A percentile compares a stretch with the other conserved stretches of the same genome.
These are phyloP conservation scores for Diabrotica virgifera DNA, from an alignment of 1,140 invertebrate species.

Conservation along the genomic window DNA sequence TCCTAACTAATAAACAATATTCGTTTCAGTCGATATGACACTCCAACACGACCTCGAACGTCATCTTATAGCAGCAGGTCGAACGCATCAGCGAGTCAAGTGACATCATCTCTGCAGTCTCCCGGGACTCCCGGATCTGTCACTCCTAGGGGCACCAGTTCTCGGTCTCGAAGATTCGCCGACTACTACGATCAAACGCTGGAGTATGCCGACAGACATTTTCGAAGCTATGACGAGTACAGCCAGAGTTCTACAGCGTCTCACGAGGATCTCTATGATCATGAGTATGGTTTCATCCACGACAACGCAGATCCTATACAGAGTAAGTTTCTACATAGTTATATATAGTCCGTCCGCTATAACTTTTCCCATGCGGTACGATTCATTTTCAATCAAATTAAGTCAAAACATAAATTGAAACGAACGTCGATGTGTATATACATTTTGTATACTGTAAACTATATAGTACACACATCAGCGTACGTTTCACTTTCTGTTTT, in stretches of 20 bases:
- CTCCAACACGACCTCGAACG: slow-evolving; percentile 51
- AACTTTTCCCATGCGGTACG: too few species aligned
- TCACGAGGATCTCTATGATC: slow-evolving; percentile 58
- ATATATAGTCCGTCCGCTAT: too few species aligned
- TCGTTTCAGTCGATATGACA: slow-evolving; percentile 43
- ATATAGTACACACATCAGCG: too few species aligned
- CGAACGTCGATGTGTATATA: too few species aligned
- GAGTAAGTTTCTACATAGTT: neutral
- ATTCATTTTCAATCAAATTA: too few species aligned
- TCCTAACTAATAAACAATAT: too few species aligned
- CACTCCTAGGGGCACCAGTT: slow-evolving; percentile 44
- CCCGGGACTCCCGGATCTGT: slow-evolving; percentile 43
- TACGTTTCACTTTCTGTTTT: too few species aligned
- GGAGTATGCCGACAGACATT: slow-evolving; percentile 49
- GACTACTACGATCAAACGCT: slow-evolving; percentile 46
- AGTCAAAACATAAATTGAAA: too few species aligned
- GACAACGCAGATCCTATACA: slow-evolving; percentile 40
- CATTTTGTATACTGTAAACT: too few species aligned
- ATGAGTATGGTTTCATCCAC: slow-evolving; percentile 39
- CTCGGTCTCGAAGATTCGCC: slow-evolving; percentile 41
- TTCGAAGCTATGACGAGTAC: slow-evolving; percentile 63
- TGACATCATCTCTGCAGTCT: slow-evolving; percentile 38
- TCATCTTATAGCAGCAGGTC: slow-evolving; percentile 52
- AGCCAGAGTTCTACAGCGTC: slow-evolving; percentile 62
- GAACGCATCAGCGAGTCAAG: slow-evolving; percentile 34